Evolutionary conservation across 1,140 invertebrate species (phyloP).

Genomic region (Plectrocnemia conspersa): DNA sequence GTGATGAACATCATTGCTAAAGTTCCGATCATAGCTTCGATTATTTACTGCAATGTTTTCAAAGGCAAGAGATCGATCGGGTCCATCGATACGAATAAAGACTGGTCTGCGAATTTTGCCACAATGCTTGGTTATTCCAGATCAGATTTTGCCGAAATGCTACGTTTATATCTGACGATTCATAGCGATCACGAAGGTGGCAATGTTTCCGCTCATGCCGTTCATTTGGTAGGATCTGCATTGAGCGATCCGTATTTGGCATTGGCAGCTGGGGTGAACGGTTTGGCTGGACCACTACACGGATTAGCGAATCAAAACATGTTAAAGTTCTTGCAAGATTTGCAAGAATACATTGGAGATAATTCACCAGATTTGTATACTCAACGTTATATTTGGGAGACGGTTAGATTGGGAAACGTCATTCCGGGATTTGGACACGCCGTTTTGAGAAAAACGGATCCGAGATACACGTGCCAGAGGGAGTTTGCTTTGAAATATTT

Average conservation of each 20-base stretch:
- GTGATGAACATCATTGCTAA: slow-evolving; percentile 96
- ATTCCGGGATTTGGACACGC: slow-evolving; percentile 93
- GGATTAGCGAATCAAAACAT: slow-evolving; percentile 90
- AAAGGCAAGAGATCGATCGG: slow-evolving; percentile 78
- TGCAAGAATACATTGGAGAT: slow-evolving; percentile 65
- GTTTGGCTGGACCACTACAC: slow-evolving; percentile 87
- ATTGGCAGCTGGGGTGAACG: slow-evolving; percentile 85
- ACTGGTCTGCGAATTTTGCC: slow-evolving; percentile 93
- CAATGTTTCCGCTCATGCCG: slow-evolving; percentile 86
- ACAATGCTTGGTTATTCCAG: slow-evolving; percentile 89
- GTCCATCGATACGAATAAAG: slow-evolving; percentile 82
- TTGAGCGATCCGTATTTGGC: slow-evolving; percentile 86
- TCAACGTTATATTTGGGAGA: slow-evolving; percentile 83
- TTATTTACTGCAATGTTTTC: slow-evolving; percentile 90
- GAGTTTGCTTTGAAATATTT: slow-evolving; percentile 86
- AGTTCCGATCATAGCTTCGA: slow-evolving; percentile 88
- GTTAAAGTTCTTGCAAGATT: slow-evolving; percentile 69
- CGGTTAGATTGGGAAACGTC: slow-evolving; percentile 82
- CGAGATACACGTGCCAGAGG: slow-evolving; percentile 68
- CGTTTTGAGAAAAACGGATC: slow-evolving; percentile 86
- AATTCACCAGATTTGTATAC: slow-evolving; percentile 72
- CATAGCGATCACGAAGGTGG: slow-evolving; percentile 90
- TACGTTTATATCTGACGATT: slow-evolving; percentile 94
- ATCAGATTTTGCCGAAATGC: slow-evolving; percentile 81
- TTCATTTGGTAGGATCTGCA: slow-evolving; percentile 87